Evolutionary conservation across 2,797 vertebrate species (phyloP).

Genomic region (Malacoraja senta): DNA sequence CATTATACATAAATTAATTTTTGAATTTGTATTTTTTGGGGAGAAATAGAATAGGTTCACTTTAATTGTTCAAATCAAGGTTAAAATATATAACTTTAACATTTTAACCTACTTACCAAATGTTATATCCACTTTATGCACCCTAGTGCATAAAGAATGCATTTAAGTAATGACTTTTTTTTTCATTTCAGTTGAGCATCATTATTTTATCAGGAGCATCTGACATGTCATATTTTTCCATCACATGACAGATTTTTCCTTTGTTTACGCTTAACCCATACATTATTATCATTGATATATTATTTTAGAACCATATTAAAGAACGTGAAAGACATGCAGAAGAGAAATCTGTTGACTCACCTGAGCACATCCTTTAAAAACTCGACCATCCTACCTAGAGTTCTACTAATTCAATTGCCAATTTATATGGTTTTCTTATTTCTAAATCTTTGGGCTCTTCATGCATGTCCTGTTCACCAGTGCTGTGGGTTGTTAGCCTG

Average conservation of each 20-base stretch:
- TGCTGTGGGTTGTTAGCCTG: neutral
- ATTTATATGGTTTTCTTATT: neutral
- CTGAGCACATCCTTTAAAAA: neutral
- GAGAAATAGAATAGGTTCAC: neutral
- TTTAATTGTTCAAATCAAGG: neutral
- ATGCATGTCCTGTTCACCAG: neutral
- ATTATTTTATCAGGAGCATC: neutral
- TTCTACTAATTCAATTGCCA: neutral
- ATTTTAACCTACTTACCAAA: neutral
- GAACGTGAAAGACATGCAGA: neutral
- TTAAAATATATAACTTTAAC: neutral
- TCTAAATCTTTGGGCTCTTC: neutral
- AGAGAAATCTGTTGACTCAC: neutral
- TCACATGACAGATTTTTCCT: neutral
- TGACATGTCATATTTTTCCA: neutral
- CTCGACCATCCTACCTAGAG: neutral
- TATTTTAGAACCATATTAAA: neutral
- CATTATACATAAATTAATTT: neutral
- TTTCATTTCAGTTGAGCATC: neutral
- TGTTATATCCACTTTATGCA: neutral
- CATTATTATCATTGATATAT: neutral
- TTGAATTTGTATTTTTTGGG: neutral
- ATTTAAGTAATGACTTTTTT: neutral
- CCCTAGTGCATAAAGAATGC: neutral
- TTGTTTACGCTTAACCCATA: neutral